Base-by-base conservation (phyloP, 2,888 invertebrate species). In the Acronicta leporina region DNA sequence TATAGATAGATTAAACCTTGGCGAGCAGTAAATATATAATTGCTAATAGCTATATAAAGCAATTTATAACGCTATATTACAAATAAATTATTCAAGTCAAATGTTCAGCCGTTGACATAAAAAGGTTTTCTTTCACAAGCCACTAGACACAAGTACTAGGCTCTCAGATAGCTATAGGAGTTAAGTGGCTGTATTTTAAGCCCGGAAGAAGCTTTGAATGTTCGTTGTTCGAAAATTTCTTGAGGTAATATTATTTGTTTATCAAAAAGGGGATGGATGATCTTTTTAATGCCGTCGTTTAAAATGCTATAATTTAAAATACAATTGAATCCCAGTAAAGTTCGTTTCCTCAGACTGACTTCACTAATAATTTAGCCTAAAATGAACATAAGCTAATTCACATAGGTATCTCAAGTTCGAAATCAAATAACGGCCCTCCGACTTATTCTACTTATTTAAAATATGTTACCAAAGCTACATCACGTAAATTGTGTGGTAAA, bases 61-160 rank as follows among this genome's bases (percentile, higher is more conserved):
- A n/a, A n/a, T n/a, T n/a, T n/a, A n/a, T n/a, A 9, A 30, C 30
- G 9, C 48, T 45, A 71, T 64, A 47, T 35, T 35, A 50, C 46
- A 15, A 38, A 57, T 67, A 49, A 49, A 74, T 56, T 63, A 63
- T 56, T 69, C 52, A 20, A 41, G 2, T 10, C 63, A 53, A n/a
- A 70, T 70, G 52, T 46, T 63, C 55, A 60, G 53, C 47, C 50
- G 70, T 75, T 70, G 75, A 75, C 42, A 57, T 50, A 74, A 70
- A 69, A 75, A 68, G 54, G 59, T 61, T 73, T 47, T 51, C 48
- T 67, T 56, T 53, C 38, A 68, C 45, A 50, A 53, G 25, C 40
- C 46, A 60, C 68, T 60, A 43, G 14, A 41, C 35, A 63, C 38
- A 63, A 77, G 77, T 72, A 71, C 69, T 14, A 60, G 69, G 72